Evolutionary conservation across 2,797 vertebrate species (phyloP), one percentile per base, ranked within the genome.

Genomic region (Enteromius thamalakanensis): DNA sequence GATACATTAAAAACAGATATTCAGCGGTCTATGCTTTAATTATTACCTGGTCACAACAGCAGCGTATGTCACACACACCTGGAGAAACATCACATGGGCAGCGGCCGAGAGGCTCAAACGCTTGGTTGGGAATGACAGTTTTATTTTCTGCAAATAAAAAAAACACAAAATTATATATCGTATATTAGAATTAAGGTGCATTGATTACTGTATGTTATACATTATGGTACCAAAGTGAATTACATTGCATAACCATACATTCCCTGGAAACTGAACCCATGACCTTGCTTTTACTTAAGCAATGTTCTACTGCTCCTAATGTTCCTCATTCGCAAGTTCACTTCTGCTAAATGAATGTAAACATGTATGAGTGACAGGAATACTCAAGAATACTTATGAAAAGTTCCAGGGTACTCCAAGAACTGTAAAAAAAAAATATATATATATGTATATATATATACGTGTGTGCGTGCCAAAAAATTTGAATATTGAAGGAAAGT

Each of bases 21-120:
- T 23, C 19, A 60, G 23, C 12, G 40, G 12, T 40, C 21, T 58
- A 58, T n/a, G 3, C n/a, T 45, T 70, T 67, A 74, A 82, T 29
- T 8, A 80, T 0, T 94, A 99, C 97, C 95, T 68, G 88, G 84
- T 99, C 98, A 94, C 98, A 99, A 90, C 98, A 99, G 90, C 98
- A 99, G 85, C 93, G 94, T 23, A 96, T 3, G 75, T 99, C 96
- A 92, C 98, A 99, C 21, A 87, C 90, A 83, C 90, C 91, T 0
- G 90, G 86, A 3, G 95, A 96, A 51, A 98, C 90, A 76, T 99
- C 94, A 91, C 98, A 99, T 8, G 97, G 97, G 90, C 98, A 99
- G 21, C 92, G 87, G 19, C 98, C 98, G n/a, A 99, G 90, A 0
- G 97, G 97, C 64, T 95, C 94, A 88, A 95, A 97, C 21, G 92